Evolutionary conservation across 2,888 invertebrate genomes (phyloP).

Genomic region (Lepidocyrtinus sp.): DNA sequence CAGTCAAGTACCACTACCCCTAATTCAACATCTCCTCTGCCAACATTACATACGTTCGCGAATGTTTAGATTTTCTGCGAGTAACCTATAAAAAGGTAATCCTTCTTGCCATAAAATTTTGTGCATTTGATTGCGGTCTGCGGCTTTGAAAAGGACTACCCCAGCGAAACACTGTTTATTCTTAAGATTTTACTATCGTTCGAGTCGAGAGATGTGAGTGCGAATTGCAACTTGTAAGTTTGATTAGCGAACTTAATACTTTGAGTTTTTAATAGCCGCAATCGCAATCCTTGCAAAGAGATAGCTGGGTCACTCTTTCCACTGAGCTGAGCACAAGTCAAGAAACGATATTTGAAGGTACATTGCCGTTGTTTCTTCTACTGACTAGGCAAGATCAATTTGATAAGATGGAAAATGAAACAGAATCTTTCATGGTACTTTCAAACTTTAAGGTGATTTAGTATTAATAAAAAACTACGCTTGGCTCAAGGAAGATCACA

Average conservation of each 20-base stretch:
- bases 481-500: neutral
- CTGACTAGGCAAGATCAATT: neutral
- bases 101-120: neutral
- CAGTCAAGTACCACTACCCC: neutral
- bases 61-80: neutral
- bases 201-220: too few relatives aligned
- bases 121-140: neutral
- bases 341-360: slow-evolving; percentile 7
- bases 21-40: neutral
- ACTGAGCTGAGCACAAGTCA: slow-evolving; percentile 18
- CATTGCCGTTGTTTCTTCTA: neutral
- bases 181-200: neutral
- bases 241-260: neutral
- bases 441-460: neutral
- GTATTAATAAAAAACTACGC: neutral
- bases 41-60: neutral
- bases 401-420: neutral
- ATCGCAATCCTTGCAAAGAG: slow-evolving; percentile 4
- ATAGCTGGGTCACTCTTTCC: slow-evolving; percentile 42
- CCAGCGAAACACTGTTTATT: neutral
- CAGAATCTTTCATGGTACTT: neutral
- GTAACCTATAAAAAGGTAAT: neutral
- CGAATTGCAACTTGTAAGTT: too few relatives aligned
- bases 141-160: neutral
- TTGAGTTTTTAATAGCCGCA: neutral